Percentiles rank a stretch among this genome's conserved stretches.
Conservation (phyloP, 2,113 vertebrate species). For the Psettodes erumei region DNA sequence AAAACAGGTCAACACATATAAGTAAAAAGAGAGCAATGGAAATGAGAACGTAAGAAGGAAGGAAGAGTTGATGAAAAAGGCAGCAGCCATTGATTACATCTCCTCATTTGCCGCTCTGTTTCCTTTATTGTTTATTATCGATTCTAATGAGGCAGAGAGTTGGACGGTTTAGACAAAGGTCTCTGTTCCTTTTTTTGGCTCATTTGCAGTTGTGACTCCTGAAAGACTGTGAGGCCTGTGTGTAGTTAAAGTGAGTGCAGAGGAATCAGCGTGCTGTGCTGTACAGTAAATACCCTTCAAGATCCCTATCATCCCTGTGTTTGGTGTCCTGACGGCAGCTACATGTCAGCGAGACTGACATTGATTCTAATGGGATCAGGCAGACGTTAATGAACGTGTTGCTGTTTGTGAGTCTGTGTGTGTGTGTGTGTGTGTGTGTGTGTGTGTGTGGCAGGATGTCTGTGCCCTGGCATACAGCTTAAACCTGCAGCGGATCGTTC, state of each 20-base stretch:
- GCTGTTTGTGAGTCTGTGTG: constrained; percentile 22
- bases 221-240: neutral
- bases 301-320: constrained; percentile 46
- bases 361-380: constrained; percentile 52
- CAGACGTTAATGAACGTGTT: constrained; percentile 24
- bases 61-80: neutral
- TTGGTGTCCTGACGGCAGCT: constrained; percentile 18
- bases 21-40: neutral
- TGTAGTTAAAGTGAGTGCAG: neutral
- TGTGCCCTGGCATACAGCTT: constrained; percentile 9
- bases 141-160: neutral
- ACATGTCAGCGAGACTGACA: constrained; percentile 38
- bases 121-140: neutral
- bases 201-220: constrained; percentile 7
- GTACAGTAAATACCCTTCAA: constrained; percentile 30
- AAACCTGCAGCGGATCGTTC: constrained; percentile 19
- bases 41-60: neutral
- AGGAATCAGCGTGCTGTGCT: constrained; percentile 10
- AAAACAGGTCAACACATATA: neutral
- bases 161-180: neutral
- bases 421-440: constrained; percentile 26
- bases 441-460: neutral
- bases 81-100: neutral
- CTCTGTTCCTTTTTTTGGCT: neutral
- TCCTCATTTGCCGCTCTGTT: neutral